These are phyloP conservation scores for Acrobasis repandana DNA, from an alignment of 2,888 invertebrate species.

Conservation along the genomic window DNA sequence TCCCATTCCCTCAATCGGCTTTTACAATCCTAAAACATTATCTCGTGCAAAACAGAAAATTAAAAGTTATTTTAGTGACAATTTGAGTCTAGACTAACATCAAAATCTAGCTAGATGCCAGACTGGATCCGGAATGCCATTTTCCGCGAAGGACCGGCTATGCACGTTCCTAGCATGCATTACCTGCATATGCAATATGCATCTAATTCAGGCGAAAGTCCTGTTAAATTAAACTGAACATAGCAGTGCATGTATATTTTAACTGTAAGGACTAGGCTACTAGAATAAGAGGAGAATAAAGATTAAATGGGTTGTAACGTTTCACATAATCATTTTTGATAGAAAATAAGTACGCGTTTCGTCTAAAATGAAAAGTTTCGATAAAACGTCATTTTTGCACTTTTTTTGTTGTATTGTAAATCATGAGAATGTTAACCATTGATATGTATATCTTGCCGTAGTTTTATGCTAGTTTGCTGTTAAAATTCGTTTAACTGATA, in stretches of 20 bases:
- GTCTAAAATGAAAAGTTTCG: too few relatives aligned
- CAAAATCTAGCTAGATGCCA: constrained; percentile 13
- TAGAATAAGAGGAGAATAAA: background rate
- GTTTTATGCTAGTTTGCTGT: too few relatives aligned
- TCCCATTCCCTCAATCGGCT: too few relatives aligned
- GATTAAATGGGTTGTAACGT: background rate
- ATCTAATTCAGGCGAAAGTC: constrained; percentile 1
- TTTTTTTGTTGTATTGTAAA: too few relatives aligned
- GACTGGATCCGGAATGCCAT: constrained; percentile 5
- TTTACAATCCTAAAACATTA: too few relatives aligned
- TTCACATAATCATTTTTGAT: too few relatives aligned
- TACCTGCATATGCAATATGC: constrained; percentile 4
- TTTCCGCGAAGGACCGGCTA: constrained; percentile 2
- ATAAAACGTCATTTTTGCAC: too few relatives aligned
- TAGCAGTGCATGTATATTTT: background rate
- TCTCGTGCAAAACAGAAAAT: background rate
- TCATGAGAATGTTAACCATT: too few relatives aligned
- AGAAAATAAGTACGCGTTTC: too few relatives aligned
- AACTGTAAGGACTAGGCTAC: background rate
- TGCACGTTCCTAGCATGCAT: background rate
- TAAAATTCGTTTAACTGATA: too few relatives aligned
- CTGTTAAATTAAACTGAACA: background rate
- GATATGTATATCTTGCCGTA: too few relatives aligned
- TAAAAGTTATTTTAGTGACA: background rate
- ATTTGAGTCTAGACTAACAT: constrained; percentile 10